Evolutionary conservation across 2,113 vertebrate genomes (phyloP).

Genomic region (Gopherus evgoodei): DNA sequence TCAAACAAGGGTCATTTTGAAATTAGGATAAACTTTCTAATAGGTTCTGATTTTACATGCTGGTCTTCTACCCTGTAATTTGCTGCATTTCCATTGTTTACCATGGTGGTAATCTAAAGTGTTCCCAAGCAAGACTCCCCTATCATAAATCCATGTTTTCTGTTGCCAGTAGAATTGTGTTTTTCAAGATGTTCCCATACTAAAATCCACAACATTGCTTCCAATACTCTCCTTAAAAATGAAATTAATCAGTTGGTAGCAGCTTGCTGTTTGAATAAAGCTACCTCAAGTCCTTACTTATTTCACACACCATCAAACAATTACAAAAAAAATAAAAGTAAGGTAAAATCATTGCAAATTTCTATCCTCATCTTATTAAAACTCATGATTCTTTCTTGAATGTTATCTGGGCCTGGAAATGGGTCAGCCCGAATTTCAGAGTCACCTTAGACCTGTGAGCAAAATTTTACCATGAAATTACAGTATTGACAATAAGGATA

Average conservation of each 20-base stretch:
- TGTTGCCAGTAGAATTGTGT: constrained; percentile 25
- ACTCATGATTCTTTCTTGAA: background rate
- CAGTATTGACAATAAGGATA: background rate
- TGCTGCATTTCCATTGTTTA: background rate
- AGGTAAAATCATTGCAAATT: constrained; percentile 12
- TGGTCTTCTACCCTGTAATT: background rate
- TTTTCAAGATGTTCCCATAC: background rate
- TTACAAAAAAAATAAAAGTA: constrained; percentile 21
- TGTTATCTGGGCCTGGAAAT: background rate
- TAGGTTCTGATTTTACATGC: background rate
- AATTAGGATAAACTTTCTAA: background rate
- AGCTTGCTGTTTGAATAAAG: constrained; percentile 36
- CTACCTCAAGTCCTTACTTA: constrained; percentile 18
- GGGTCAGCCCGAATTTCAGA: constrained; percentile 33
- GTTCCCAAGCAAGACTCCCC: constrained; percentile 18
- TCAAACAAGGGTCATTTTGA: background rate
- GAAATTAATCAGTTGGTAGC: background rate
- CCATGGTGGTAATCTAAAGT: background rate
- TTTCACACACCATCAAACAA: constrained; percentile 42
- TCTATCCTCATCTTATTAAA: constrained; percentile 31
- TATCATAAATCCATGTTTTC: constrained; percentile 14
- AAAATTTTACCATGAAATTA: constrained; percentile 25
- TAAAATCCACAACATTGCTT: constrained; percentile 29
- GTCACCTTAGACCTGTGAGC: background rate
- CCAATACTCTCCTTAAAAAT: constrained; percentile 7